Percentiles rank a stretch among this genome's conserved stretches.
These are phyloP conservation scores for Lithobates sylvaticus DNA, from an alignment of 2,797 vertebrate species.

Conservation along the genomic window DNA sequence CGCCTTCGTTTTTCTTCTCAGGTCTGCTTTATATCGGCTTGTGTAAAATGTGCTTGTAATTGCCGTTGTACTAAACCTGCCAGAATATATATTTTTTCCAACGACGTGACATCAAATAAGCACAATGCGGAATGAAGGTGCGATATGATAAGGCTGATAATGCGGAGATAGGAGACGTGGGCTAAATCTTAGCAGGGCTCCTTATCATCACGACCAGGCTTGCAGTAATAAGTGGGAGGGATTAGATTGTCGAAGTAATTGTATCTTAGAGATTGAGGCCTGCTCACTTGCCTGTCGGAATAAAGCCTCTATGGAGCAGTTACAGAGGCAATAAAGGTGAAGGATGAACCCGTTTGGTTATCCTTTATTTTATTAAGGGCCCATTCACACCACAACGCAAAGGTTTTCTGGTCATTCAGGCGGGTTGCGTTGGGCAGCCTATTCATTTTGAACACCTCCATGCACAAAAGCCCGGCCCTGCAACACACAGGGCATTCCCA, in stretches of 20 bases:
- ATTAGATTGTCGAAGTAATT: slow-evolving; percentile 29
- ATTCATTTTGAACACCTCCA: too few species aligned
- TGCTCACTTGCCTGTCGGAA: neutral
- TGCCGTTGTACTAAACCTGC: slow-evolving; percentile 11
- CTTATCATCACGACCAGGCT: slow-evolving; percentile 38
- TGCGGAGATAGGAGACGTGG: slow-evolving; percentile 2
- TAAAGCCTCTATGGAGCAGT: neutral
- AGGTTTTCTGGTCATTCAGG: too few species aligned
- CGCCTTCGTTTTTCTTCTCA: too few species aligned
- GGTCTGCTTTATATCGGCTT: neutral
- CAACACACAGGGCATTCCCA: too few species aligned
- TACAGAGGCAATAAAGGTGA: slow-evolving; percentile 1
- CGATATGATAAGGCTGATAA: slow-evolving; percentile 19
- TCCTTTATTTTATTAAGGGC: too few species aligned
- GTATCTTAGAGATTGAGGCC: slow-evolving; percentile 1
- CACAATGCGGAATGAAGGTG: neutral
- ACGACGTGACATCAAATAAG: slow-evolving; percentile 12
- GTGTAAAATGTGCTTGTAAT: slow-evolving; percentile 22
- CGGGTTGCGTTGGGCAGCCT: too few species aligned
- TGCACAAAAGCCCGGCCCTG: too few species aligned
- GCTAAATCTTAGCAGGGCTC: neutral
- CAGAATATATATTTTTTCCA: neutral
- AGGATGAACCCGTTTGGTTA: neutral
- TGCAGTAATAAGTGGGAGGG: slow-evolving; percentile 24
- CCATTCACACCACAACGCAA: too few species aligned